Evolutionary conservation across 2,797 vertebrate genomes (phyloP), one percentile per base, ranked within the genome.

Genomic region (Picus viridis): DNA sequence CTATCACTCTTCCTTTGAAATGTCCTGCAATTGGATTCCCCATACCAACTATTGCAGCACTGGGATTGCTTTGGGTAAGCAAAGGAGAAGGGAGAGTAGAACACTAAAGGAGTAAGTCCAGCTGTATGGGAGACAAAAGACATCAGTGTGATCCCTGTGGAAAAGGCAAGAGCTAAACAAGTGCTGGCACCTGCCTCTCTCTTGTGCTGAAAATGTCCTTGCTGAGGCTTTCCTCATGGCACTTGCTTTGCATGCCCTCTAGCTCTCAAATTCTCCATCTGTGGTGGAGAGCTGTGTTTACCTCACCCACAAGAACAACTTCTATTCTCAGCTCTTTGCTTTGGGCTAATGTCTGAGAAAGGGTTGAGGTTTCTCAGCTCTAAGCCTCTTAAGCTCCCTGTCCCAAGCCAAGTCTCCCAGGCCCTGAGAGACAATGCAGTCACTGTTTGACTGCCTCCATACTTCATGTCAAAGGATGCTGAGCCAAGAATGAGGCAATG

Each of bases 371-470:
- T 96, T 97, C 91, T 91, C 72, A 93, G 78, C 87, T 96, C 77
- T 79, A 69, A 4, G 22, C 70, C 81, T 96, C 95, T 96, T 94
- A 86, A 49, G n/a, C 20, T 63, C 83, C 89, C 80, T 84, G 77
- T 95, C 83, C 61, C 13, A 94, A 83, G 92, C 91, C 96, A 95
- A 93, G 67, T 75, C 41, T 69, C 74, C 65, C 54, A 93, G 74
- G 67, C 86, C 62, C 45, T 76, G 68, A 92, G 86, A 96, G 69
- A 97, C 94, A 97, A 92, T 91, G 91, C 22, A 91, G 90, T 87
- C 85, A 96, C 82, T 97, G 94, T 97, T 92, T 93, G 87, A 92
- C 85, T 86, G 75, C 78, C 96, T 93, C 51, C 76, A 90, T 39
- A 59, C 45, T 83, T 70, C 85, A 79, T 62, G 81, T 81, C 86